These are phyloP conservation scores for Gallirallus australis DNA, from an alignment of 2,797 vertebrate species.

Conservation along the genomic window DNA sequence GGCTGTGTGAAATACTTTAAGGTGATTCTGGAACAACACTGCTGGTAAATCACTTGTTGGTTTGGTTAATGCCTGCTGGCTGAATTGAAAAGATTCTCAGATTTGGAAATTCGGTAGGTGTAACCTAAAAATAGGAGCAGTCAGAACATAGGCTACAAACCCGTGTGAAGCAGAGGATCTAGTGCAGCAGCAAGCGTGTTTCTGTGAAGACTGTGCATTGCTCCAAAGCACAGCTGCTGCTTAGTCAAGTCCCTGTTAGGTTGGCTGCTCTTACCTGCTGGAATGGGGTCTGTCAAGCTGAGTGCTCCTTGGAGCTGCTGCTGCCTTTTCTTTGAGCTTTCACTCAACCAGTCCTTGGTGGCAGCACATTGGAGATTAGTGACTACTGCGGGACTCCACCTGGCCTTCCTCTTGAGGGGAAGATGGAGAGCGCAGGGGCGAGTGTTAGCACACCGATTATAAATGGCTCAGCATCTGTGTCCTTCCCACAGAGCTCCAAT, in stretches of 20 bases:
- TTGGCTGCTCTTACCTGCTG: background rate
- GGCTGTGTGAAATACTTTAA: background rate
- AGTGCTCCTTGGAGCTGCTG: background rate
- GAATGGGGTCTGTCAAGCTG: background rate
- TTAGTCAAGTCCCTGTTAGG: background rate
- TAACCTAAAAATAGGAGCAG: background rate
- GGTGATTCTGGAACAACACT: background rate
- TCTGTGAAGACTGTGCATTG: background rate
- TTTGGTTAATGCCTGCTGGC: background rate
- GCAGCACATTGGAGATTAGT: background rate
- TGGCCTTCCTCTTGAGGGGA: background rate
- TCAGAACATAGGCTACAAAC: background rate
- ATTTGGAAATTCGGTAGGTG: background rate
- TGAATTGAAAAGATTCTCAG: background rate
- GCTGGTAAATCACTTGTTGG: background rate
- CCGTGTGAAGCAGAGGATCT: background rate
- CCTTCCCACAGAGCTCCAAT: background rate
- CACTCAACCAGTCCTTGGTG: background rate
- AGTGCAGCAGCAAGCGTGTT: background rate
- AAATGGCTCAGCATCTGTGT: background rate
- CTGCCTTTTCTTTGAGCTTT: background rate
- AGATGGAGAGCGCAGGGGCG: background rate
- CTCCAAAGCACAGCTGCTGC: background rate
- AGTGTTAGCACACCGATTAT: accelerated
- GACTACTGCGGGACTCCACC: background rate